Conservation (phyloP, 2,113 vertebrate genomes). For the Podarcis cretensis region DNA sequence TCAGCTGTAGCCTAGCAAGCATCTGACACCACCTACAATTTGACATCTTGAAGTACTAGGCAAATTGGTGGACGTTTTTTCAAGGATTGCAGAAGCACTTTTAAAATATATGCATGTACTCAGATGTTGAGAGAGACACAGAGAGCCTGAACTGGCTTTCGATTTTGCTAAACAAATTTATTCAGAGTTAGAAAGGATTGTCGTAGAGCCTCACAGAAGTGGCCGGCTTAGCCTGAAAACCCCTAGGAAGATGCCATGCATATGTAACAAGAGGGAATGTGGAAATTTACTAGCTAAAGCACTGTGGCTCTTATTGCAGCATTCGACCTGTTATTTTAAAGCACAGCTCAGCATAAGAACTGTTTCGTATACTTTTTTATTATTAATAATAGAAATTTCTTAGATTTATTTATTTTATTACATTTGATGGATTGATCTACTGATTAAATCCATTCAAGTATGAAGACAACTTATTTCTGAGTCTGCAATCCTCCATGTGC, state of each 20-base stretch:
- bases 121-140: neutral
- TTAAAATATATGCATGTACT: neutral
- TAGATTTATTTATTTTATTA: neutral
- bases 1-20: neutral
- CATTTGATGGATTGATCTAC: neutral
- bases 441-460: neutral
- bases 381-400: neutral
- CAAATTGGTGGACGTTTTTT: neutral
- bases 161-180: conserved; percentile 2
- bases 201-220: neutral
- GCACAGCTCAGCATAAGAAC: conserved; percentile 27
- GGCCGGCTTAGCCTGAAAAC: neutral
- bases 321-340: conserved; percentile 36
- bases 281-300: conserved; percentile 15
- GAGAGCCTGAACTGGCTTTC: conserved; percentile 1
- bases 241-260: conserved; percentile 6
- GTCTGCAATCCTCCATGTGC: neutral
- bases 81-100: neutral
- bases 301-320: neutral
- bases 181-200: neutral
- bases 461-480: neutral
- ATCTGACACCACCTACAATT: neutral
- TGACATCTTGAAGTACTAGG: neutral
- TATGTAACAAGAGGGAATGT: neutral
- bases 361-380: neutral